These are phyloP conservation scores for Rotaria socialis DNA, from an alignment of 2,888 invertebrate genomes.

Conservation along the genomic window DNA sequence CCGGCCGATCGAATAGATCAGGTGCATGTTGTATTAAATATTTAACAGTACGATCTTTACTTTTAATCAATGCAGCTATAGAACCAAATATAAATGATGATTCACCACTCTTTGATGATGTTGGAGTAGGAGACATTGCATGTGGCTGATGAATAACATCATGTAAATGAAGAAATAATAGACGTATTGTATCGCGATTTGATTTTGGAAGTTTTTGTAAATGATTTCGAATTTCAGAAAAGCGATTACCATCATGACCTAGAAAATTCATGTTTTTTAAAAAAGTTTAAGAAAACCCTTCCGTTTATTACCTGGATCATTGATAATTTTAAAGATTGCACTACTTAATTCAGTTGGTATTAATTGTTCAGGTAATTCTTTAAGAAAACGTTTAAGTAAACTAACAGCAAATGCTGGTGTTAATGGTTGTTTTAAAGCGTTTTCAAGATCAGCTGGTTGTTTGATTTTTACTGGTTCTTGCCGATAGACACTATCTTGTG, in stretches of 20 bases:
- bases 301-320: background rate
- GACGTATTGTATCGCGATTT: constrained; percentile 14
- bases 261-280: too few relatives aligned
- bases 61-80: background rate
- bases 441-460: constrained; percentile 23
- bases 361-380: constrained; percentile 30
- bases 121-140: background rate
- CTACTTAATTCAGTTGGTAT: background rate
- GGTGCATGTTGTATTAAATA: constrained; percentile 28
- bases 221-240: background rate
- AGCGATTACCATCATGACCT: background rate
- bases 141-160: background rate
- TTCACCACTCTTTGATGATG: background rate
- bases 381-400: constrained; percentile 34
- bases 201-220: background rate
- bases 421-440: constrained; percentile 33
- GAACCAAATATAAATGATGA: background rate
- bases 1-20: background rate
- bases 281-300: too few relatives aligned
- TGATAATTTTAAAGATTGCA: background rate
- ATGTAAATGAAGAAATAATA: constrained; percentile 22
- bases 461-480: constrained; percentile 21
- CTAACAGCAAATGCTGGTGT: constrained; percentile 29
- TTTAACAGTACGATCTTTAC: constrained; percentile 2
- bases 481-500: constrained; percentile 10